Evolutionary conservation across 1,140 invertebrate genomes (phyloP).

Genomic region (Pectinophora gossypiella): DNA sequence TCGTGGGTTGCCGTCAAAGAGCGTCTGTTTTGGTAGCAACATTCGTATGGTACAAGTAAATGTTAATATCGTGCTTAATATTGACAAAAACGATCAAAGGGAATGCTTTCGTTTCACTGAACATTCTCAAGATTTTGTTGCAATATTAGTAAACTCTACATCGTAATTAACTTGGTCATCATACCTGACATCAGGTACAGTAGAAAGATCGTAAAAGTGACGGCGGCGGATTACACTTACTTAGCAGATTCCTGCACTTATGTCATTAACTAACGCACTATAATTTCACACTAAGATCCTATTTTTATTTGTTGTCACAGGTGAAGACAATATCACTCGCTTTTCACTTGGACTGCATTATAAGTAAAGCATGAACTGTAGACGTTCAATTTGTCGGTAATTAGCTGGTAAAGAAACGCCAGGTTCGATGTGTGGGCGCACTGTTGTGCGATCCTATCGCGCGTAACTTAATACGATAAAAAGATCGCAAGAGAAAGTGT

Average conservation of each 20-base stretch:
- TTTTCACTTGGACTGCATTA: slow-evolving; percentile 19
- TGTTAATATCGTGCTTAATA: too few species aligned
- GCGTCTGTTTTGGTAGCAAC: slow-evolving; percentile 39
- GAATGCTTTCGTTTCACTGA: background rate
- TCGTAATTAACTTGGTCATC: background rate
- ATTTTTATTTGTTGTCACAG: too few species aligned
- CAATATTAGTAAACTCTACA: background rate
- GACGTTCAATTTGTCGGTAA: slow-evolving; percentile 58
- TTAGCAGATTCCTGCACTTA: background rate
- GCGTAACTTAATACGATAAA: slow-evolving; percentile 17
- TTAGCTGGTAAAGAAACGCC: slow-evolving; percentile 39
- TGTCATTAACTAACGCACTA: too few species aligned
- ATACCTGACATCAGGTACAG: too few species aligned
- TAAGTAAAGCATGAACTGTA: slow-evolving; percentile 25
- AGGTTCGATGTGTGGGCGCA: slow-evolving; percentile 18
- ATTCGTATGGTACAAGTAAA: slow-evolving; percentile 16
- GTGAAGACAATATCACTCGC: background rate
- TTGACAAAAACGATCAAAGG: too few species aligned
- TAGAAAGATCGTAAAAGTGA: background rate
- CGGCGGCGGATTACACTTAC: background rate
- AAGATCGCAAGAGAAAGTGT: background rate
- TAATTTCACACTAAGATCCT: too few species aligned
- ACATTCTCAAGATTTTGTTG: background rate
- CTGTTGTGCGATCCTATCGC: background rate
- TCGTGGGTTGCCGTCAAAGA: slow-evolving; percentile 29